These are phyloP conservation scores for Xylocampa areola DNA, from an alignment of 2,888 invertebrate species.

Conservation along the genomic window DNA sequence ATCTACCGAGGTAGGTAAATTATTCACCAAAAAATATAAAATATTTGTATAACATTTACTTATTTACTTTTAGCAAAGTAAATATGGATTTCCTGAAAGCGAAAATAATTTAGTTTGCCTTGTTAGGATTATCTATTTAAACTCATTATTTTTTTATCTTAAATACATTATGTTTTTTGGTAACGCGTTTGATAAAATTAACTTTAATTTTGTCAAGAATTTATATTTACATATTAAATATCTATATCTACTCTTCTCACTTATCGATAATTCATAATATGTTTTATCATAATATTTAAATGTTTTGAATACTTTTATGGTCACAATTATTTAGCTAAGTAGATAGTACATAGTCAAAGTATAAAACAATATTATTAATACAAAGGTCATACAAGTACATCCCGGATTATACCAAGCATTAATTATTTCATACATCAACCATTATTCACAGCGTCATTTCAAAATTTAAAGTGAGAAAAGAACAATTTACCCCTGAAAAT, in stretches of 20 bases:
- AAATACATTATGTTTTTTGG: constrained; percentile 36
- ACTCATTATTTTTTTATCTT: constrained; percentile 16
- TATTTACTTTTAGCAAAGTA: constrained; percentile 5
- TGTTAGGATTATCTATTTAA: constrained; percentile 9
- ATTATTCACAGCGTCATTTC: neutral
- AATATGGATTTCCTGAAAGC: constrained; percentile 4
- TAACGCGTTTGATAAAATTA: constrained; percentile 32
- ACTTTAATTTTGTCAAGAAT: constrained; percentile 23
- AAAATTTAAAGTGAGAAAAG: neutral
- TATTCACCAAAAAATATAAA: constrained; percentile 11
- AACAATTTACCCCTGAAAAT: neutral
- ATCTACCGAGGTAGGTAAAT: constrained; percentile 26
- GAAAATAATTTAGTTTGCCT: constrained; percentile 1
- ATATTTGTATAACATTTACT: constrained; percentile 7
- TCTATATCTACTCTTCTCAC: constrained; percentile 14
- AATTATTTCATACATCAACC: too few relatives aligned
- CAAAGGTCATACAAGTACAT: neutral
- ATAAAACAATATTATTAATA: constrained; percentile 3
- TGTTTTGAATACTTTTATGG: constrained; percentile 44
- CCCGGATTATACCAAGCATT: too few relatives aligned
- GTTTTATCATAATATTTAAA: constrained; percentile 24
- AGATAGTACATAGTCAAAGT: constrained; percentile 11
- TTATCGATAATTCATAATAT: constrained; percentile 39
- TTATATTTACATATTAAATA: constrained; percentile 37
- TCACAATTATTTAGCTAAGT: constrained; percentile 25